Base-by-base conservation (phyloP, 1,140 invertebrate genomes). In the Cotesia glomerata region DNA sequence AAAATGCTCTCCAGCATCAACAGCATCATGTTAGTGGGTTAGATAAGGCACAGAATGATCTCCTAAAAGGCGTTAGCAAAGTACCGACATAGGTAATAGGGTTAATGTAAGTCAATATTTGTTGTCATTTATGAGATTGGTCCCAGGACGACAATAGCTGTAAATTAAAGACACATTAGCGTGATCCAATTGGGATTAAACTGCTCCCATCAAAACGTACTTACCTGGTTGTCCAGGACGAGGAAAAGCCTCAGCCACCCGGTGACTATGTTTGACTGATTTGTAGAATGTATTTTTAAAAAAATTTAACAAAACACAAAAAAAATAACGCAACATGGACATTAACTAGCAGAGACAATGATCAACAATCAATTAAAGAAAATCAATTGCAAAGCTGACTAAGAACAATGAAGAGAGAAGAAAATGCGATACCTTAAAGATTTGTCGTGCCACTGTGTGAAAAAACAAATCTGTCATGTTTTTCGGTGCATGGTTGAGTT, bases 41-140 rank as follows among this genome's bases (percentile, higher is more conserved):
- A 75, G 90, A 91, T 82, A 91, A 91, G 80, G 87, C 90, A 77
- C 89, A 90, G 84, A 88, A 88, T 79, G 90, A 91, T 82, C 89
- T 91, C 74, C 88, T 91, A 73, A 91, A 91, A 86, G 89, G 88
- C 64, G 90, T 91, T 81, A 90, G 89, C 81, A 91, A 91, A 85
- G 90, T 91, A 79, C 90, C 89, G 65, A 90, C 90, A 90, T 91
- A 91, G 86, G 83, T 86, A 54, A 79, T 78, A 78, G 79, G 80
- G 34, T 54, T 14, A 39, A 13, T 69, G 32, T 35, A 35, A n/a
- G 26, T 35, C 4, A 13, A 59, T 11, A 59, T 26, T 26, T 32
- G 11, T 59, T 32, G 32, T 32, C 2, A n/a, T 36, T 36, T 0
- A 13, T 14, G 16, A 26, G 26, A 26, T 26, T 26, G 26, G 26